Conservation (phyloP, 1,140 invertebrate species). For the Sycophaga agraensis region DNA sequence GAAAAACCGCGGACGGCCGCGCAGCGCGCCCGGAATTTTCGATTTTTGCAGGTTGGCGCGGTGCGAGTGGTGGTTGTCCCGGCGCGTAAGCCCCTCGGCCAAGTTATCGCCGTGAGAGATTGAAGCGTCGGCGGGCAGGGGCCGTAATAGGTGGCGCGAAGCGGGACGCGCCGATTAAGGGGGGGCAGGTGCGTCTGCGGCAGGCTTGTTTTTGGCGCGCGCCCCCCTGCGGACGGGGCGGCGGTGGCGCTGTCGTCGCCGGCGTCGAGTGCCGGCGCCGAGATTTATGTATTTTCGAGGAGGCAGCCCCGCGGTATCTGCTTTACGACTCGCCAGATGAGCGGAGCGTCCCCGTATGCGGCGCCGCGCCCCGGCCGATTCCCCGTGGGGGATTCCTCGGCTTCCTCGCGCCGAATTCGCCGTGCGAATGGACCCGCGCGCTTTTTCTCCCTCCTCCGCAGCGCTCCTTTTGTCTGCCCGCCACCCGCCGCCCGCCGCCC, state of each 20-base stretch:
- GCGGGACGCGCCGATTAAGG: neutral
- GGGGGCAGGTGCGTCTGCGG: too few species aligned
- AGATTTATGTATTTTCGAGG: conserved; percentile 50
- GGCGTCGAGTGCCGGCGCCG: conserved; percentile 11
- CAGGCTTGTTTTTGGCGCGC: conserved; percentile 5
- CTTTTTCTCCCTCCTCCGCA: too few species aligned
- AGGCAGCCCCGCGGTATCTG: conserved; percentile 41
- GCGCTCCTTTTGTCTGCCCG: too few species aligned
- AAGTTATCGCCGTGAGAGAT: too few species aligned
- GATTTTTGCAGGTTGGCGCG: too few species aligned
- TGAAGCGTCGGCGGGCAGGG: neutral
- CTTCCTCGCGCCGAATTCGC: neutral
- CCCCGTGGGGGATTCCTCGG: conserved; percentile 18
- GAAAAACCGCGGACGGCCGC: too few species aligned
- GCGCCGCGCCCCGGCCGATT: neutral
- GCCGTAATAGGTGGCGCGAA: neutral
- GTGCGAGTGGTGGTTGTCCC: too few species aligned
- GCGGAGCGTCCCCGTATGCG: conserved; percentile 36
- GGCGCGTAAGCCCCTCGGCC: too few species aligned
- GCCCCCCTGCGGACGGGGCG: neutral
- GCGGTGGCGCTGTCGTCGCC: neutral
- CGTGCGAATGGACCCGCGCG: neutral
- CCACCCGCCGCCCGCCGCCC: too few species aligned
- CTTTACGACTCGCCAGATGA: conserved; percentile 51
- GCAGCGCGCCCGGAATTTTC: too few species aligned